These are phyloP conservation scores for Chiloscyllium punctatum DNA, from an alignment of 2,797 vertebrate genomes.

Conservation along the genomic window DNA sequence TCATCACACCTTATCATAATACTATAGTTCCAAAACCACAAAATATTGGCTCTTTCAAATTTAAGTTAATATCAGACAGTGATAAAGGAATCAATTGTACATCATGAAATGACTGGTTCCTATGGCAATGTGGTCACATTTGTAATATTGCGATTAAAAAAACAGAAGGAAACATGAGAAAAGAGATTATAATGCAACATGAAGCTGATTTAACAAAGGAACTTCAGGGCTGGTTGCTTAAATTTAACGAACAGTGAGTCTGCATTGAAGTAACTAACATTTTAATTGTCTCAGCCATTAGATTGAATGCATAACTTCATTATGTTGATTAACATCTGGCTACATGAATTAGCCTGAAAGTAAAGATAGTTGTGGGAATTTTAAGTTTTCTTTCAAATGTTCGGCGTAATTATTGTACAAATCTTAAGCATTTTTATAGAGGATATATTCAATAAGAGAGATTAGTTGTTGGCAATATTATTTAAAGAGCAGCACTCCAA, in stretches of 20 bases:
- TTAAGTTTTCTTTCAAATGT: not conserved
- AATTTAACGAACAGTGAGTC: not conserved
- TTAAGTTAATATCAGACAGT: conserved; percentile 10
- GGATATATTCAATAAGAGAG: not conserved
- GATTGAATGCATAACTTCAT: not conserved
- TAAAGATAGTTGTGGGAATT: not conserved
- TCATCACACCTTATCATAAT: not conserved
- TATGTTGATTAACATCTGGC: not conserved
- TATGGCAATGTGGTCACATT: not conserved
- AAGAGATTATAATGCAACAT: not conserved
- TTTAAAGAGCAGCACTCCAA: not conserved
- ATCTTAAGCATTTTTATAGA: not conserved
- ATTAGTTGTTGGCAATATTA: not conserved
- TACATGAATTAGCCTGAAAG: not conserved
- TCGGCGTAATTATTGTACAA: not conserved
- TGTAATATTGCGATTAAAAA: not conserved
- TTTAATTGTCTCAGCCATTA: too few relatives aligned
- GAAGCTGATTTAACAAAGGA: not conserved
- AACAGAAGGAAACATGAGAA: not conserved
- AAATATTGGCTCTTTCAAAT: not conserved
- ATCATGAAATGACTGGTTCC: not conserved
- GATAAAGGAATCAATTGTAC: not conserved
- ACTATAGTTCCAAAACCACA: not conserved
- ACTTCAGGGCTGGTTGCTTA: not conserved
- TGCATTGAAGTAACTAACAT: not conserved